These are phyloP conservation scores for Eudasyphora cyanicolor DNA, from an alignment of 2,888 invertebrate genomes.

Conservation along the genomic window DNA sequence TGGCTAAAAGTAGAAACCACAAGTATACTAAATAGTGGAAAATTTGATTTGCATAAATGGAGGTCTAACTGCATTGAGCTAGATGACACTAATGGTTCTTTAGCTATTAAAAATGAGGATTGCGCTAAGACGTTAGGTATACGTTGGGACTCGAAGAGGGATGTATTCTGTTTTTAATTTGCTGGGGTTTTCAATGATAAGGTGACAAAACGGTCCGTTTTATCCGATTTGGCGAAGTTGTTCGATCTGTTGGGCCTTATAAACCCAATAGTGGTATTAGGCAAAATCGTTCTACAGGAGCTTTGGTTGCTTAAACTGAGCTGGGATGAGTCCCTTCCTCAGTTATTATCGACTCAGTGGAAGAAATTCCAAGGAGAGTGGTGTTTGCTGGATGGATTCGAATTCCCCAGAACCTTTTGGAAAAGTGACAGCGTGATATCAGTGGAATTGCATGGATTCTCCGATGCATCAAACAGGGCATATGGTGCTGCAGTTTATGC, in stretches of 20 bases:
- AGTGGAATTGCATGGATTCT: constrained; percentile 49
- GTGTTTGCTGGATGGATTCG: constrained; percentile 23
- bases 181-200: not conserved
- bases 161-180: not conserved
- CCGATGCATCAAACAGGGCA: constrained; percentile 54
- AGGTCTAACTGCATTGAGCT: not conserved
- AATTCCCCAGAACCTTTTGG: constrained; percentile 31
- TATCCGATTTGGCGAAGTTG: constrained; percentile 35
- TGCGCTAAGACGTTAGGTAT: not conserved
- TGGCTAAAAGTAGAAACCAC: not conserved
- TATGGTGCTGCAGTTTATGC: constrained; percentile 58
- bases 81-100: not conserved
- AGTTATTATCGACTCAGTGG: constrained; percentile 38
- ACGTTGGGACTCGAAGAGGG: not conserved
- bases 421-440: not conserved
- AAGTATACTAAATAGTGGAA: not conserved
- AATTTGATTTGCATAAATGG: too few relatives aligned
- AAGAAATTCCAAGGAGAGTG: constrained; percentile 31
- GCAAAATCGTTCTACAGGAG: constrained; percentile 42
- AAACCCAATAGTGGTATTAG: constrained; percentile 27
- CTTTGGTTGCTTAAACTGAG: constrained; percentile 36
- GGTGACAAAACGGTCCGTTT: constrained; percentile 42
- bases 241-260: constrained; percentile 49
- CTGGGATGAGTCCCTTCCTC: constrained; percentile 58
- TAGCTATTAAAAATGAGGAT: not conserved